These are phyloP conservation scores for Apoda limacodes DNA, from an alignment of 2,888 invertebrate species.

Conservation along the genomic window DNA sequence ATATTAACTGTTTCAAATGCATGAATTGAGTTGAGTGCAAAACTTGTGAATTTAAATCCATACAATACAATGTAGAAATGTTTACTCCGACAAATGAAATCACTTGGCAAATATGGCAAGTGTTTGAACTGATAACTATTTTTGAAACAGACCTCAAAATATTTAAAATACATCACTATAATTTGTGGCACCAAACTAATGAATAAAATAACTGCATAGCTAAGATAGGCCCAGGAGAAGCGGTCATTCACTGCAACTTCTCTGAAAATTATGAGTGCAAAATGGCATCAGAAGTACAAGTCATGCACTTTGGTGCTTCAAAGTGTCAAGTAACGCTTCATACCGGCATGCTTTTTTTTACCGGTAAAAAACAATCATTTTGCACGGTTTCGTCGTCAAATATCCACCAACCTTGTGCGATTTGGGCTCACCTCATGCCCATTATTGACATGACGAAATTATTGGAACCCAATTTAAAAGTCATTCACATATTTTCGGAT, in stretches of 20 bases:
- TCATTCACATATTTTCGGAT: constrained; percentile 16
- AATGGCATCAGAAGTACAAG: constrained; percentile 14
- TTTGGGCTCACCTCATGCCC: constrained; percentile 11
- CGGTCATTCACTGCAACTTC: constrained; percentile 13
- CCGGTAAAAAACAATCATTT: constrained; percentile 13
- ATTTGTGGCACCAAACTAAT: constrained; percentile 7
- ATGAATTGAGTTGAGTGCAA: neutral
- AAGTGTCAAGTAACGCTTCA: constrained; percentile 15
- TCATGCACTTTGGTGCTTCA: constrained; percentile 16
- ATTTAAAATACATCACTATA: constrained; percentile 10
- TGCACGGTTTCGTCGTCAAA: constrained; percentile 11
- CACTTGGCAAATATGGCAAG: constrained; percentile 5
- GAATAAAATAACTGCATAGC: constrained; percentile 5
- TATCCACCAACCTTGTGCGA: constrained; percentile 9
- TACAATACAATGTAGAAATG: no score
- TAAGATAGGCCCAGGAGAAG: constrained; percentile 6
- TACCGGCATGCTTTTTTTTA: constrained; percentile 14
- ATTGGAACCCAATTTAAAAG: constrained; percentile 5
- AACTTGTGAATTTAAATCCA: constrained; percentile 5
- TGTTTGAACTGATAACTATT: constrained; percentile 6
- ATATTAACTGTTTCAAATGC: no score
- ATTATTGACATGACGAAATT: constrained; percentile 8
- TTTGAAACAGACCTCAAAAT: constrained; percentile 8
- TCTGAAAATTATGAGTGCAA: constrained; percentile 17
- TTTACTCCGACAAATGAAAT: no score